Evolutionary conservation across 2,797 vertebrate genomes (phyloP), one percentile per base, ranked within the genome.

Genomic region (Sandelia bainsii): DNA sequence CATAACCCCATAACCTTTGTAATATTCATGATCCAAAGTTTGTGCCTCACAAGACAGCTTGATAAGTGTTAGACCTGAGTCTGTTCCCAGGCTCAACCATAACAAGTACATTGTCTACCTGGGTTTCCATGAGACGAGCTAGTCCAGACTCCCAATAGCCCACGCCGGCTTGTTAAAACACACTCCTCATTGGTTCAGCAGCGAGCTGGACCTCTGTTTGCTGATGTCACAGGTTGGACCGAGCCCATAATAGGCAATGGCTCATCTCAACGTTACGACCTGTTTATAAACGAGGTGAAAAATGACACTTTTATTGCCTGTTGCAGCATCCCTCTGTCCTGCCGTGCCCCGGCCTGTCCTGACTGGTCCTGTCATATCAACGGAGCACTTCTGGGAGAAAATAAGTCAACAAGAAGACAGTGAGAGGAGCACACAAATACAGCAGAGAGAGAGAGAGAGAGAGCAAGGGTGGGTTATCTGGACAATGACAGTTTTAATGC

Each of bases 201-300:
- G 34, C 72, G 63, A 61, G 56, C 70, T 70, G 50, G 73, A 69
- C 75, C 13, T 49, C 71, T 91, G 90, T 92, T 92, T 92, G 91
- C 77, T 84, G 77, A 80, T 89, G 90, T 84, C 88, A 85, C 79
- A 27, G 84, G 67, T 84, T 87, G 83, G 79, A 69, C 40, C 39
- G 76, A 83, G 87, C 86, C 93, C 93, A 90, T 93, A 94, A 94
- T 93, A 93, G 93, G 92, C 90, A 90, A 91, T 91, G 92, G 86
- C 87, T 92, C 92, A 91, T 90, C 90, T 93, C 90, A 91, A 87
- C 86, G 75, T 91, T 87, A 89, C 80, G 70, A 81, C 69, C 71
- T 92, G 89, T 93, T 93, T 94, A 93, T 70, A 89, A 87, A 77
- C 6, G 9, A 81, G 78, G 84, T 90, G 85, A 92, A 89, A 90